Conservation (phyloP, 2,113 vertebrate genomes). For the Nanorana parkeri region DNA sequence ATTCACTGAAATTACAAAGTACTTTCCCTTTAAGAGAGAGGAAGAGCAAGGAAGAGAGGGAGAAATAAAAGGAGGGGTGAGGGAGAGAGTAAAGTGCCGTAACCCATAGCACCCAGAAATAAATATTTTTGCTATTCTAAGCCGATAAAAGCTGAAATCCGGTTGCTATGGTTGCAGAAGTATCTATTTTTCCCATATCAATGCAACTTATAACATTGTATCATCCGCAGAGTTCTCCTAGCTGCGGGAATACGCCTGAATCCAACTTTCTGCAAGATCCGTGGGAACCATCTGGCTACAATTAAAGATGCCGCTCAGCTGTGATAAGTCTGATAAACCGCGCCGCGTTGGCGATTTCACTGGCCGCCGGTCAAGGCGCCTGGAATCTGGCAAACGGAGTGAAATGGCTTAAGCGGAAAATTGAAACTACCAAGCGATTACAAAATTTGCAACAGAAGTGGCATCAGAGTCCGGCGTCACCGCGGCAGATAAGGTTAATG, state of each 20-base stretch:
- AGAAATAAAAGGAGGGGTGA: no score
- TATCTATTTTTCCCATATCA: no score
- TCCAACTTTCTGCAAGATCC: neutral
- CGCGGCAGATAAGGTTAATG: neutral
- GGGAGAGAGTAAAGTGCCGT: no score
- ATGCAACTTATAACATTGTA: no score
- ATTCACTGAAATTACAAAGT: no score
- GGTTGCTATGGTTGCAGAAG: no score
- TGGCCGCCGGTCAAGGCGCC: constrained; percentile 10
- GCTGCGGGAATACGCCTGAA: neutral
- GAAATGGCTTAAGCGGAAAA: neutral
- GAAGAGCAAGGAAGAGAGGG: no score
- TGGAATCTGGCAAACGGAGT: neutral
- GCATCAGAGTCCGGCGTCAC: constrained; percentile 6
- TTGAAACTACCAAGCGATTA: neutral
- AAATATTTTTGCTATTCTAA: no score
- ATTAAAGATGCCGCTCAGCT: constrained; percentile 21
- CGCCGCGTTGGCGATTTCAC: neutral
- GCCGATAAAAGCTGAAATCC: no score
- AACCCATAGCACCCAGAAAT: no score
- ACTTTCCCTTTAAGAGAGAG: no score
- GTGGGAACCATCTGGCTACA: constrained; percentile 23
- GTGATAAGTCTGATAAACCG: constrained; percentile 28
- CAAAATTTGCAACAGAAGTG: neutral
- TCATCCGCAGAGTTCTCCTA: neutral